Evolutionary conservation across 2,888 invertebrate genomes (phyloP).

Genomic region (Sycophila texana): DNA sequence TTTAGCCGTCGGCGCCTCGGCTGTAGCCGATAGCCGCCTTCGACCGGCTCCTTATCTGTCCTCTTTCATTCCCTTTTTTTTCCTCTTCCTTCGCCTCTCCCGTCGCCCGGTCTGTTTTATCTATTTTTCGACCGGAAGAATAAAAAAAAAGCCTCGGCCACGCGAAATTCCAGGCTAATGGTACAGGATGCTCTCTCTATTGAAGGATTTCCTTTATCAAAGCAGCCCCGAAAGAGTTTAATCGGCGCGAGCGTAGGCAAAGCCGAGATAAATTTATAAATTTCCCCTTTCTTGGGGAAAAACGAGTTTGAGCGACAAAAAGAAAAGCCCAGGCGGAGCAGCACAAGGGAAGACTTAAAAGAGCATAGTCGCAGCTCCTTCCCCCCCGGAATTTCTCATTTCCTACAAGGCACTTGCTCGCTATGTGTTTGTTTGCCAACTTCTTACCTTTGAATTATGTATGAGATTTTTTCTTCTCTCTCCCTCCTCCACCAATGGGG

Average conservation of each 20-base stretch:
- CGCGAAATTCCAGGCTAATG: conserved; percentile 43
- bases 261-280: conserved; percentile 35
- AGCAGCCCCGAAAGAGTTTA: conserved; percentile 44
- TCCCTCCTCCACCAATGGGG: neutral
- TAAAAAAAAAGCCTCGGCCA: conserved; percentile 6
- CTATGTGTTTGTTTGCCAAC: conserved; percentile 52
- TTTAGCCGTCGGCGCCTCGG: conserved; percentile 36
- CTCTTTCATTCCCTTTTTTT: conserved; percentile 20
- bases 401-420: conserved; percentile 42
- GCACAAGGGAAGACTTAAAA: conserved; percentile 15
- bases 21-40: conserved; percentile 31
- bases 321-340: neutral
- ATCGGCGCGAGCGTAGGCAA: conserved; percentile 48
- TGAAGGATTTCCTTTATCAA: conserved; percentile 26
- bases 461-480: conserved; percentile 35
- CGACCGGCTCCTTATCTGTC: conserved; percentile 55
- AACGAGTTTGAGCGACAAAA: neutral
- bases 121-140: conserved; percentile 51
- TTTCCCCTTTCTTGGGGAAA: conserved; percentile 9
- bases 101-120: conserved; percentile 28
- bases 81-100: conserved; percentile 2
- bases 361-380: conserved; percentile 28
- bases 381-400: conserved; percentile 48
- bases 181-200: conserved; percentile 28
- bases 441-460: conserved; percentile 48